Percentiles rank a stretch among this genome's conserved stretches.
Evolutionary conservation across 2,113 vertebrate species (phyloP).

Genomic region (Pandion haliaetus): DNA sequence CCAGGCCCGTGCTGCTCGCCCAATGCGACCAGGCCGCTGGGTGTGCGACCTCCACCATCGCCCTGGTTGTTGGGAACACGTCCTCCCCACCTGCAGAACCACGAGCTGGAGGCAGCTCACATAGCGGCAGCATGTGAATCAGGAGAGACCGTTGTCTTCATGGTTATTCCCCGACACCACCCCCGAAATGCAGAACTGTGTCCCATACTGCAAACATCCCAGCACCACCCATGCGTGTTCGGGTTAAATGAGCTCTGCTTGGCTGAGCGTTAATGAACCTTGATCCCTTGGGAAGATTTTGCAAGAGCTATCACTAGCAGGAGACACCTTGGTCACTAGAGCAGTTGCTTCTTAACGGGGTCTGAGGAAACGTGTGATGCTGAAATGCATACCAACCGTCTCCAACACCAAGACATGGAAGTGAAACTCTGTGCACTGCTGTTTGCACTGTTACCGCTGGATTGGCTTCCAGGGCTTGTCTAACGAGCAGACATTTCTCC

Average conservation of each 20-base stretch:
- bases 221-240: background rate
- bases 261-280: background rate
- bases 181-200: background rate
- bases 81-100: background rate
- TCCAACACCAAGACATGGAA: background rate
- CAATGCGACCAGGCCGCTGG: fast-evolving
- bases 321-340: background rate
- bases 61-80: background rate
- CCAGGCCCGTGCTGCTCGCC: background rate
- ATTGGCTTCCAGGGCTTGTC: background rate
- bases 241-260: background rate
- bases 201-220: background rate
- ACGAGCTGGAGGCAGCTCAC: background rate
- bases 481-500: background rate
- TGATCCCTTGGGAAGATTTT: background rate
- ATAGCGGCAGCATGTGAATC: fast-evolving
- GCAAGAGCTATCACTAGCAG: background rate
- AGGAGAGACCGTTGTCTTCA: background rate
- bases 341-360: background rate
- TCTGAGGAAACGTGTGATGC: background rate
- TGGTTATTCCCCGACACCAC: background rate
- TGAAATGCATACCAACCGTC: background rate
- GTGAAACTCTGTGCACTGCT: background rate
- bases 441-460: background rate
- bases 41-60: background rate